Conservation (phyloP, 1,140 invertebrate species). For the Nixonia krombeini region DNA sequence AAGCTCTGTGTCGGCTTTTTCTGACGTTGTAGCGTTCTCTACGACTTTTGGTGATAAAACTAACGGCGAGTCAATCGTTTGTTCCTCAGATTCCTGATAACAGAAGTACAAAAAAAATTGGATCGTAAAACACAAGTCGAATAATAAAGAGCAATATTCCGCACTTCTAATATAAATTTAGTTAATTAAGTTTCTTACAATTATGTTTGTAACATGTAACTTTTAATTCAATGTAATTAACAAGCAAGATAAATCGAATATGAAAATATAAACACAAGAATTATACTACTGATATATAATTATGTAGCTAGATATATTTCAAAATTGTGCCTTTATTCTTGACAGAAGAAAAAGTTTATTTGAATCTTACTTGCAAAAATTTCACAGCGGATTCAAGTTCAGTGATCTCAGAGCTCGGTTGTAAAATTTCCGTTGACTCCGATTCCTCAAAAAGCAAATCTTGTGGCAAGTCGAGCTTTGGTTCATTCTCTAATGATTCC, state of each 20-base stretch:
- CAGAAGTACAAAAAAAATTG: not conserved
- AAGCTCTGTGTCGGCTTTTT: constrained; percentile 35
- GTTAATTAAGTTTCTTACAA: too few species aligned
- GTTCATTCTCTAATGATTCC: not conserved
- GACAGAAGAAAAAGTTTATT: too few species aligned
- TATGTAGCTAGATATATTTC: too few species aligned
- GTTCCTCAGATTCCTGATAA: constrained; percentile 59
- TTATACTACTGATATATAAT: too few species aligned
- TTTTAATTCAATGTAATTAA: too few species aligned
- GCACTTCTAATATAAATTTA: too few species aligned
- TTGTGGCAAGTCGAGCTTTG: not conserved
- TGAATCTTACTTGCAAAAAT: constrained; percentile 56
- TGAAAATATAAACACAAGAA: not conserved
- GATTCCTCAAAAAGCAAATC: not conserved
- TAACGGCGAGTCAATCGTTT: constrained; percentile 50
- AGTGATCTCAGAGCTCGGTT: constrained; percentile 48
- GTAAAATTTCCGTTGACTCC: not conserved
- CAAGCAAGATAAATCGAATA: too few species aligned
- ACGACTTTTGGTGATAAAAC: constrained; percentile 47
- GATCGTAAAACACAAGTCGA: too few species aligned
- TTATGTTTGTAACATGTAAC: too few species aligned
- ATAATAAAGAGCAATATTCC: too few species aligned
- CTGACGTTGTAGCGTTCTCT: constrained; percentile 37
- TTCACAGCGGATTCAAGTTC: constrained; percentile 67
- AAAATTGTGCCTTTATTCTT: too few species aligned